phyloP scores from a whole-genome alignment of 2,888 invertebrate genomes.

The Ophraella communa region DNA sequence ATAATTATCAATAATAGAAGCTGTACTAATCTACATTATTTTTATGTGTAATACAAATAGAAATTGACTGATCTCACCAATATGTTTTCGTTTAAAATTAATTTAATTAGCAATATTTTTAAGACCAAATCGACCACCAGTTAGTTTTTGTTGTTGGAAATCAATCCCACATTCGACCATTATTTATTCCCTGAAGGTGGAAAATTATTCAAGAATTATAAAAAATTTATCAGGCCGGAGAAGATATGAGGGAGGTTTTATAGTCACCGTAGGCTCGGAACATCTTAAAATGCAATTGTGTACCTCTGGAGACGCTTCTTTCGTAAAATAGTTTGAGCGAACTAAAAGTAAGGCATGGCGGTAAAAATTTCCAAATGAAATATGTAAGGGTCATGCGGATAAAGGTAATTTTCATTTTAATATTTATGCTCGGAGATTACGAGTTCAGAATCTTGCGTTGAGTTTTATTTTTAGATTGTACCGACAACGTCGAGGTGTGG shows the following conservation, averaged over 20 bases:
- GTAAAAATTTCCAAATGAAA: slow-evolving; percentile 9
- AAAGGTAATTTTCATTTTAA: slow-evolving; percentile 10
- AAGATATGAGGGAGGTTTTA: slow-evolving; percentile 24
- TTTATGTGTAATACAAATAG: too few relatives aligned
- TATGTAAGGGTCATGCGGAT: slow-evolving; percentile 13
- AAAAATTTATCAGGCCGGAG: slow-evolving; percentile 21
- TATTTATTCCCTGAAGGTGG: background rate
- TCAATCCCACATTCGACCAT: background rate
- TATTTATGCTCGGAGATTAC: background rate
- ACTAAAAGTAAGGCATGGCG: background rate
- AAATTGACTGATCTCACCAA: too few relatives aligned
- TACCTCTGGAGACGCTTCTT: slow-evolving; percentile 15
- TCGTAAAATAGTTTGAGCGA: slow-evolving; percentile 6
- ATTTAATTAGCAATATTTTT: too few relatives aligned
- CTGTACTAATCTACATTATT: too few relatives aligned
- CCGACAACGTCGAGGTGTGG: background rate
- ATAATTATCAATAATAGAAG: too few relatives aligned
- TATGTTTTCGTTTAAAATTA: too few relatives aligned
- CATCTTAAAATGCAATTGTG: slow-evolving; percentile 26
- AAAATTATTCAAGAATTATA: slow-evolving; percentile 28
- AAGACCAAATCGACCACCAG: too few relatives aligned
- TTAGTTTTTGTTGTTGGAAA: background rate
- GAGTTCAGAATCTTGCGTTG: background rate
- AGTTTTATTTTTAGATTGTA: background rate
- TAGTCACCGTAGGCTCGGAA: slow-evolving; percentile 22